Evolutionary conservation across 2,113 vertebrate species (phyloP).

Genomic region (Myanophis thanlyinensis): DNA sequence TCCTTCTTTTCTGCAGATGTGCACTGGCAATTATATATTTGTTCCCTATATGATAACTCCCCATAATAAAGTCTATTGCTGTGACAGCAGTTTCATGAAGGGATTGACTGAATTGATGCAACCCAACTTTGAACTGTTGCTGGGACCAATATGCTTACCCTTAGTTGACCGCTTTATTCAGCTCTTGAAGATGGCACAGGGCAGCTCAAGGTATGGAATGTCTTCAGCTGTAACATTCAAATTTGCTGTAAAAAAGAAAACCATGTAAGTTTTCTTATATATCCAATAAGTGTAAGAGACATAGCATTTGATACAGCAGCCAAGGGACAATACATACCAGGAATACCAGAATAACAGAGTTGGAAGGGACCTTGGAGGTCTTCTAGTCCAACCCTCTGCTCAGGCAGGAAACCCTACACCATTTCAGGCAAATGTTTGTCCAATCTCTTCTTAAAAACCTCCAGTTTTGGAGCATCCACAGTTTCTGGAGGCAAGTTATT

Average conservation of each 20-base stretch:
- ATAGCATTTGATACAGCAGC: not conserved
- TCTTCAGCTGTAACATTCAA: rapidly evolving
- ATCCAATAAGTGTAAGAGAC: not conserved
- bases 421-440: too few relatives aligned
- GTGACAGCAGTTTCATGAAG: constrained; percentile 94
- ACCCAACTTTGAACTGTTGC: constrained; percentile 89
- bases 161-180: constrained; percentile 92
- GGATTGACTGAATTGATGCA: constrained; percentile 95
- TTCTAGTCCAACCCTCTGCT: too few relatives aligned
- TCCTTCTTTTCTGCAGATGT: constrained; percentile 74
- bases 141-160: constrained; percentile 95
- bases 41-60: constrained; percentile 97
- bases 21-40: constrained; percentile 94
- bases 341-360: too few relatives aligned
- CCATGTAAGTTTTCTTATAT: too few relatives aligned
- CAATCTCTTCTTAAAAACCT: too few relatives aligned
- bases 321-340: not conserved
- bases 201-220: constrained; percentile 85
- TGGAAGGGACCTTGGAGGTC: too few relatives aligned
- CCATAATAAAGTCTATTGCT: constrained; percentile 97
- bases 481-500: too few relatives aligned
- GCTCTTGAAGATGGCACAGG: constrained; percentile 88
- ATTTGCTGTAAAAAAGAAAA: not conserved
- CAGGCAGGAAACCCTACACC: too few relatives aligned
- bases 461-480: too few relatives aligned